Evolutionary conservation across 2,888 invertebrate species (phyloP).

Genomic region (Agrotis segetum): DNA sequence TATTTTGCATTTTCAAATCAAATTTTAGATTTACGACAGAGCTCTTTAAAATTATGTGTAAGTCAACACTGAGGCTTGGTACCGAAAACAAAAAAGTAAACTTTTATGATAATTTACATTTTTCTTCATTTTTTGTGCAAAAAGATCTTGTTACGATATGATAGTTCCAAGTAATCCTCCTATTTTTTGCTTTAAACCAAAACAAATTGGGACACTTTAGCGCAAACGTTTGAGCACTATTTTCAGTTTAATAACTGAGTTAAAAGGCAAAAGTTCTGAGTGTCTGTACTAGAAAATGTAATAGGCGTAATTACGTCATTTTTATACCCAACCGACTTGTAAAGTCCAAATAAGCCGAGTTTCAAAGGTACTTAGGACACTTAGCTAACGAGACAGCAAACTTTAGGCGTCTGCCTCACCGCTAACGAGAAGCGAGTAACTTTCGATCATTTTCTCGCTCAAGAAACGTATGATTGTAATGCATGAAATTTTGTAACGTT

Average conservation of each 20-base stretch:
- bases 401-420: slow-evolving; percentile 14
- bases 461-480: too few species aligned
- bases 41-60: neutral
- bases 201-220: slow-evolving; percentile 10
- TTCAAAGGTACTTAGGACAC: slow-evolving; percentile 19
- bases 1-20: neutral
- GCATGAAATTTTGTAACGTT: too few species aligned
- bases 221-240: slow-evolving; percentile 14
- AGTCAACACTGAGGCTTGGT: neutral
- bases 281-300: slow-evolving; percentile 42
- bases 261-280: slow-evolving; percentile 29
- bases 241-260: slow-evolving; percentile 8
- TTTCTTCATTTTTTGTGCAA: neutral
- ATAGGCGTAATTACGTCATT: slow-evolving; percentile 45
- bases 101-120: neutral
- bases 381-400: slow-evolving; percentile 37
- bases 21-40: neutral
- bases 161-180: neutral
- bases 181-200: neutral
- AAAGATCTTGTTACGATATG: slow-evolving; percentile 1
- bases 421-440: too few species aligned
- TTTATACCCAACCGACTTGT: slow-evolving; percentile 33
- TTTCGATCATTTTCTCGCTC: neutral
- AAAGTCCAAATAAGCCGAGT: slow-evolving; percentile 42
- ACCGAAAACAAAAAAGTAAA: neutral